A percentile compares a stretch with the other conserved stretches of the same genome.
phyloP scores from a whole-genome alignment of 2,797 vertebrate species.

The Morelia viridis region DNA sequence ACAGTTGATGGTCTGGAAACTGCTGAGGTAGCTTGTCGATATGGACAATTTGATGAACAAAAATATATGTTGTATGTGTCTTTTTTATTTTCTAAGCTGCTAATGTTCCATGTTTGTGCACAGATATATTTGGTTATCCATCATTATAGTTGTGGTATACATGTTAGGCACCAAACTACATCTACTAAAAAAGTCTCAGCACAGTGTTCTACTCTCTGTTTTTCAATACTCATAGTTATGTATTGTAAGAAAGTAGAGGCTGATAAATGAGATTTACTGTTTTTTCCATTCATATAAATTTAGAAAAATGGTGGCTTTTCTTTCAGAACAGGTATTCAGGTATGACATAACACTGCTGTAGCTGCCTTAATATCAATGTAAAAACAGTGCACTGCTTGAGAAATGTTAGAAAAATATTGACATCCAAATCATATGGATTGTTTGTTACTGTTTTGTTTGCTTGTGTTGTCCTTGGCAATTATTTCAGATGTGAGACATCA shows the following conservation, averaged over 20 bases:
- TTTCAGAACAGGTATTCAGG: neutral
- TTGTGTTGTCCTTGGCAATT: neutral
- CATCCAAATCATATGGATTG: neutral
- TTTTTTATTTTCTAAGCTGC: neutral
- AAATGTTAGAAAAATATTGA: neutral
- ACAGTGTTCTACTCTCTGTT: neutral
- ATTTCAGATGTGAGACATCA: neutral
- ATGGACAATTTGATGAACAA: neutral
- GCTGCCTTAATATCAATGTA: neutral
- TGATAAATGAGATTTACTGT: neutral
- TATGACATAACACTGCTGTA: neutral
- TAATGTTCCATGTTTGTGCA: neutral
- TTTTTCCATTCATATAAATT: neutral
- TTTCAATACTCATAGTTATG: neutral
- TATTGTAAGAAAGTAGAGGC: neutral
- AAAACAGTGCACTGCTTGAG: neutral
- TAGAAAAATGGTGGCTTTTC: neutral
- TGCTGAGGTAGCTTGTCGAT: constrained; percentile 77
- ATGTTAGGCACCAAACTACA: neutral
- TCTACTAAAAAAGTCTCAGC: neutral
- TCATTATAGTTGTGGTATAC: neutral
- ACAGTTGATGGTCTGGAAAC: constrained; percentile 87
- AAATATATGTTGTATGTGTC: neutral
- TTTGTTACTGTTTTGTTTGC: neutral
- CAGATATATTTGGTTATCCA: neutral